Percentiles rank a stretch among this genome's conserved stretches.
Evolutionary conservation across 2,113 vertebrate species (phyloP).

Genomic region (Genyomyrus donnyi): DNA sequence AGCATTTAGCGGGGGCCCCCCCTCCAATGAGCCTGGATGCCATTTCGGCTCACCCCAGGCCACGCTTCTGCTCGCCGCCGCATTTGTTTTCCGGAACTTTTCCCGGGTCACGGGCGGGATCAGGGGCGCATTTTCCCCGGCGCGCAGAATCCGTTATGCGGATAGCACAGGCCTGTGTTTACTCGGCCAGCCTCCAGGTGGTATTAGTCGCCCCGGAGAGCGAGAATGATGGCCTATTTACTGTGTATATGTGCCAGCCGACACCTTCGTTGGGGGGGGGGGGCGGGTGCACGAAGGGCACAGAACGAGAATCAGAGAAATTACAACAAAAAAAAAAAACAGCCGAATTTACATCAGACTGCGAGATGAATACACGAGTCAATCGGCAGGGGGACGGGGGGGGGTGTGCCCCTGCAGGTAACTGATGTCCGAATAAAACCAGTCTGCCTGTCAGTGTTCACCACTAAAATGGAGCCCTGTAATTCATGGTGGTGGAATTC

Average conservation of each 20-base stretch:
- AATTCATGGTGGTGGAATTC: slow-evolving; percentile 80
- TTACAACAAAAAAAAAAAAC: not conserved
- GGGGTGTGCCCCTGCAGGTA: not conserved
- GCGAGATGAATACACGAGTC: not conserved
- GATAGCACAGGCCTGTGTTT: slow-evolving; percentile 6
- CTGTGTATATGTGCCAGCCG: not conserved
- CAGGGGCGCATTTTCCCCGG: not conserved
- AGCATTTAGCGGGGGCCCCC: slow-evolving; percentile 34
- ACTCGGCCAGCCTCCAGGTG: not conserved
- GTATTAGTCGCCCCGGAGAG: slow-evolving; percentile 46
- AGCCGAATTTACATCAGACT: not conserved
- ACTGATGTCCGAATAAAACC: not conserved
- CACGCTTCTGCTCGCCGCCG: not conserved
- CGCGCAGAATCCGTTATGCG: not conserved
- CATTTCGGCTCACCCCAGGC: not conserved
- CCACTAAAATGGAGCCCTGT: slow-evolving; percentile 60
- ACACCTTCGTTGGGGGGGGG: not conserved
- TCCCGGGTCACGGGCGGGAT: not conserved
- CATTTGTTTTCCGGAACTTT: not conserved
- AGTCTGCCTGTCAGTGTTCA: not conserved
- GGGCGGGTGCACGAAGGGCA: not conserved
- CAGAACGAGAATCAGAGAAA: not conserved
- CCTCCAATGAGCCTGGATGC: slow-evolving; percentile 28
- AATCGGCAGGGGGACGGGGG: not conserved
- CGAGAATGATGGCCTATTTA: slow-evolving; percentile 34